Conservation (phyloP, 2,113 vertebrate species). For the Anolis carolinensis region DNA sequence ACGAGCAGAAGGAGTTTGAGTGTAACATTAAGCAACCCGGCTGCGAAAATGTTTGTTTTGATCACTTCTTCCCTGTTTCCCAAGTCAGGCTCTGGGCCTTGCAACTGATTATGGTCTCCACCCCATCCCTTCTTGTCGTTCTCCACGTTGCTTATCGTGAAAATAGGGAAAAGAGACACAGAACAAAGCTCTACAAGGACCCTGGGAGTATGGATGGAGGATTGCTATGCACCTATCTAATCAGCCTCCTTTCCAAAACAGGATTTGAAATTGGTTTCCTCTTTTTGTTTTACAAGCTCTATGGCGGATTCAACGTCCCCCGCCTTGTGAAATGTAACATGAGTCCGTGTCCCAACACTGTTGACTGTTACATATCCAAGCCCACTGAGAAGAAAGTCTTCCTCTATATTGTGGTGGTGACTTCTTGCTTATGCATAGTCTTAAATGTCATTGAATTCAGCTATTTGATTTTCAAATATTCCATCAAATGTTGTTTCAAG, state of each 20-base stretch:
- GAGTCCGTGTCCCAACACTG: conserved; percentile 83
- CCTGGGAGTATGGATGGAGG: conserved; percentile 80
- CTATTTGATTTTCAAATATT: conserved; percentile 82
- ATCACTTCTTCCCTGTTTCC: conserved; percentile 88
- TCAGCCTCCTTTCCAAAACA: conserved; percentile 85
- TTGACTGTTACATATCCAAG: conserved; percentile 85
- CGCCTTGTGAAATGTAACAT: conserved; percentile 77
- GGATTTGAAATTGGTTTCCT: conserved; percentile 83
- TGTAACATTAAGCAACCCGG: conserved; percentile 88
- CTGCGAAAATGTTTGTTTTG: conserved; percentile 90
- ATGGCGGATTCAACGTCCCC: conserved; percentile 83
- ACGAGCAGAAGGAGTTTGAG: conserved; percentile 85
- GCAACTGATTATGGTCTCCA: conserved; percentile 89
- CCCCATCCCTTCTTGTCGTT: conserved; percentile 86
- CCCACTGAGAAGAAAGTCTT: conserved; percentile 90
- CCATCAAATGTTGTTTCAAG: conserved; percentile 73
- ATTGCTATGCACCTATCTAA: conserved; percentile 82
- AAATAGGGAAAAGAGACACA: conserved; percentile 77
- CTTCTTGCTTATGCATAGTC: conserved; percentile 82
- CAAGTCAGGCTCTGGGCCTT: conserved; percentile 89
- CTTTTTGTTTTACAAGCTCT: conserved; percentile 84
- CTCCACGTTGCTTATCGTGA: conserved; percentile 86
- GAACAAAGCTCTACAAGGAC: conserved; percentile 75
- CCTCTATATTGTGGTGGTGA: conserved; percentile 81
- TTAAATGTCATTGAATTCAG: conserved; percentile 82